Base-by-base conservation (phyloP, 2,888 invertebrate species). In the Machimus rusticus region DNA sequence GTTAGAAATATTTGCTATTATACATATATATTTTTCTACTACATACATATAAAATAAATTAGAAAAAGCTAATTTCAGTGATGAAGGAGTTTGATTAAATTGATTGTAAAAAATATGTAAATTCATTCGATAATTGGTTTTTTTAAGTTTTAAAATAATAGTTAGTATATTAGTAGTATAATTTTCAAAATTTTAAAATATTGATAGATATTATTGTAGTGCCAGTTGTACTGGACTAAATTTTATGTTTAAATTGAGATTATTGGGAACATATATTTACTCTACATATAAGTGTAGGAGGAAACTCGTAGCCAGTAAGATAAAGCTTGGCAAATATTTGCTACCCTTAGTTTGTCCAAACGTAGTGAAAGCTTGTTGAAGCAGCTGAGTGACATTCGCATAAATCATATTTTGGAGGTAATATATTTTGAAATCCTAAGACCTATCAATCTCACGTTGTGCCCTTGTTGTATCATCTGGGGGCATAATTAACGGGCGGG, bases 391-490 rank as follows among this genome's bases (percentile, higher is more conserved):
- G 23, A 9, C 39, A 81, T 55, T 16, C 81, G 43, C 55, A 55
- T 81, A 55, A 81, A 81, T 81, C 81, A 81, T 81, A 81, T 81
- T 81, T 55, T 55, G 55, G 55, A 55, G 34, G 55, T 55, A 81
- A 81, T 81, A 55, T 81, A 55, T 81, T 81, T 51, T 55, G 55
- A 81, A 81, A n/a, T 19, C 51, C 34, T 55, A 19, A 28, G 55
- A 81, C 34, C 51, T 43, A 81, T 81, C 81, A 51, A 81, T 81
- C 81, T 81, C 55, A 81, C 8, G 55, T 55, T 28, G 55, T 55
- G 23, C 81, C 55, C 51, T 51, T 28, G 55, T n/a, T 55, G 55
- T 55, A 31, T 55, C 55, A 16, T 51, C 51, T 51, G 51, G 51
- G 51, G 51, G 28, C 55, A 55, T 81, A 34, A 55, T 51, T 31